Evolutionary conservation across 2,113 vertebrate species (phyloP), one percentile per base, ranked within the genome.

Genomic region (Poeciliopsis prolifica): DNA sequence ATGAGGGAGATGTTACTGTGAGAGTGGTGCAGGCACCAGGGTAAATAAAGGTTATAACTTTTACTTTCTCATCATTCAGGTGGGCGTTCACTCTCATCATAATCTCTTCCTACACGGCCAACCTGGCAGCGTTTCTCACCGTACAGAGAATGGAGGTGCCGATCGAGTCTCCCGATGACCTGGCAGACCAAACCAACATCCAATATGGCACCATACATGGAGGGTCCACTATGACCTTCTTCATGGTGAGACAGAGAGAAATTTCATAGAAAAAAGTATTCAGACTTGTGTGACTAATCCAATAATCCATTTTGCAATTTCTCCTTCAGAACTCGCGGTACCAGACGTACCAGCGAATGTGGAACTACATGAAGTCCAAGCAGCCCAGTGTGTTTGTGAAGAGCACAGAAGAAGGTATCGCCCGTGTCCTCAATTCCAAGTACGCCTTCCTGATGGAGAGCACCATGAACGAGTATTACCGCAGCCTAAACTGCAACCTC

Each of bases 31-130:
- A 5, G 12, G 37, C 10, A 40, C 37, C 40, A 15, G 61, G 74
- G 63, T 14, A 14, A 78, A 61, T 69, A 29, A 64, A 80, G 61
- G 85, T 78, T 64, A 35, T 78, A 19, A 33, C 72, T n/a, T 17
- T n/a, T 69, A 22, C 17, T 74, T 65, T 60, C 19, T 0, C 58
- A 28, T 42, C 42, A 24, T 63, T 31, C 88, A 98, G 97, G 97
- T 98, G 97, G 97, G 96, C 97, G 0, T 97, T 97, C 88, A 97
- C 97, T 3, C 93, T 97, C 82, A 98, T 98, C 92, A 97, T 98
- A 93, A 97, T 98, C 94, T 97, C 96, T 5, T 98, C 97, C 72
- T 97, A 97, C 93, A 98, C 97, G 72, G 97, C 96, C 82, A 98
- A 97, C 91, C 94, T 97, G 81, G 97, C 95, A 0, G 97, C 97